Evolutionary conservation across 2,888 invertebrate species (phyloP), one percentile per base, ranked within the genome.

Genomic region (Lycophotia porphyrea): DNA sequence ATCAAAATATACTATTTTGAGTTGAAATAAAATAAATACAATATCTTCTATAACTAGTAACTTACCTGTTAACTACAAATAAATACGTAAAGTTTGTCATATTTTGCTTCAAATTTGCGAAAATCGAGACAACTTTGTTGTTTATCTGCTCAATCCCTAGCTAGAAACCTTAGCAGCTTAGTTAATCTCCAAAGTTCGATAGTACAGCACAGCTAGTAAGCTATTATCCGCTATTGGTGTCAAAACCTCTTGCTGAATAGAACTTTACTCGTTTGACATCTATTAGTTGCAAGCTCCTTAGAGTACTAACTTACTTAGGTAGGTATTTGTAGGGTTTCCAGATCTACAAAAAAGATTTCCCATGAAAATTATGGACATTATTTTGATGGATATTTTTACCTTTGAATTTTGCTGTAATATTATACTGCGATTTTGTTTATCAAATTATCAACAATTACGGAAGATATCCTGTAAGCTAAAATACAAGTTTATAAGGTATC

Each of bases 201-300:
- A 49, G n/a, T 65, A 27, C 39, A 61, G 65, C 18, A 65, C 3
- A 77, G 60, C 81, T 77, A 60, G 58, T 76, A n/a, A 64, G 65
- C 71, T 68, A 76, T 76, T 76, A 80, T 76, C 68, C 60, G 52
- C 58, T 72, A 72, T 81, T 71, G 71, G 71, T 81, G 81, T 81
- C 80, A 81, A 71, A 78, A 72, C 77, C 68, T 80, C 70, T 71
- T 42, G 63, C 68, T 47, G 31, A 68, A 47, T 65, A 69, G 27
- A 81, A 81, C 77, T 81, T 81, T 69, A 64, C 68, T 69, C 47
- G 47, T 77, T 81, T 36, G n/a, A n/a, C 72, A 66, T 65, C 80
- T 80, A 76, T 76, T 77, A 81, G 77, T 72, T 77, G 34, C 47
- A 69, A 81, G 77, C 69, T 81, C 72, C 68, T 72, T 80, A 27